Conservation (phyloP, 2,797 vertebrate species). For the Poeciliopsis paucimaculata region DNA sequence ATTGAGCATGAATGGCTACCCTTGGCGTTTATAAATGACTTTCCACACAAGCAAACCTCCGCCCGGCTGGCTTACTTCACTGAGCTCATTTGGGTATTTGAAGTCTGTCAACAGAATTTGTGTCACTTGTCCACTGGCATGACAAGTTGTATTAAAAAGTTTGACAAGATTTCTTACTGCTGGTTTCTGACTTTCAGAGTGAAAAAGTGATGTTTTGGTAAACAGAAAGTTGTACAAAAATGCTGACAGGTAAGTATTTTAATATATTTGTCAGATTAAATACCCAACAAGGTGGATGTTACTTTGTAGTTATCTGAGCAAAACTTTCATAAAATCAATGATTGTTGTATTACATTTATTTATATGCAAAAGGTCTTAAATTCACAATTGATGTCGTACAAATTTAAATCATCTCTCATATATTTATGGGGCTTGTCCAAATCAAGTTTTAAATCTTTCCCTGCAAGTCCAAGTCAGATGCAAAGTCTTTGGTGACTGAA, state of each 20-base stretch:
- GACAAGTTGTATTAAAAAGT: conserved; percentile 70
- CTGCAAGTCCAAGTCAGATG: neutral
- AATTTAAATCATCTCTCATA: neutral
- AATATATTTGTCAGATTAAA: neutral
- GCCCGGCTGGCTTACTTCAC: conserved; percentile 72
- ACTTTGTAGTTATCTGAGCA: neutral
- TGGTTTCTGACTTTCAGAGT: conserved; percentile 47
- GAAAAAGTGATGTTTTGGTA: conserved; percentile 32
- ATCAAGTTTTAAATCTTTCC: neutral
- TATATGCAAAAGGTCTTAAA: neutral
- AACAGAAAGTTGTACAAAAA: conserved; percentile 18
- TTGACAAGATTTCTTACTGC: conserved; percentile 56
- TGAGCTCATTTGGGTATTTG: conserved; percentile 79
- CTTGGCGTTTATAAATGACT: conserved; percentile 85
- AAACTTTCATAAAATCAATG: neutral
- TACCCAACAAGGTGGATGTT: neutral
- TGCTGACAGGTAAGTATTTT: neutral
- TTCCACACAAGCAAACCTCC: conserved; percentile 79
- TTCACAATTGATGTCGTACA: neutral
- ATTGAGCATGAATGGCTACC: conserved; percentile 84
- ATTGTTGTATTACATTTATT: neutral
- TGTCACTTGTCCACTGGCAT: conserved; percentile 59
- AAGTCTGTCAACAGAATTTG: conserved; percentile 73
- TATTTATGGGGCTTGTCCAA: neutral
- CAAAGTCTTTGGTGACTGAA: neutral